Evolutionary conservation across 2,797 vertebrate genomes (phyloP).

Genomic region (Gymnodraco acuticeps): DNA sequence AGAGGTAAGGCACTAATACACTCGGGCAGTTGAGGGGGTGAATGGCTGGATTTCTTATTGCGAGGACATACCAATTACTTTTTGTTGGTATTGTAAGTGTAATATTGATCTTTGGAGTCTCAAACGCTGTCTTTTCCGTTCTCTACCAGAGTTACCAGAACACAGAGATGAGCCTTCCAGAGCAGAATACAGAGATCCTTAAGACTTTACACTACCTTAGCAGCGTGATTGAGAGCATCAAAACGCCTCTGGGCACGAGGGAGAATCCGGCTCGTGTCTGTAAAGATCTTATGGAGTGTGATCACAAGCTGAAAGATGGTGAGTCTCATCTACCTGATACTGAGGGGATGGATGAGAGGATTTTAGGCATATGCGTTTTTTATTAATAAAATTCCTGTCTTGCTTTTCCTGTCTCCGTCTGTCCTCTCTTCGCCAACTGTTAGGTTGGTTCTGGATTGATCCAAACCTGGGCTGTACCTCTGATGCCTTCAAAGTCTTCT

Average conservation of each 20-base stretch:
- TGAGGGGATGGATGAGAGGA: neutral
- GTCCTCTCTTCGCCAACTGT: conserved; percentile 24
- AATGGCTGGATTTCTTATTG: neutral
- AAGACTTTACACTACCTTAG: conserved; percentile 93
- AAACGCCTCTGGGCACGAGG: conserved; percentile 91
- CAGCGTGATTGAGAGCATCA: conserved; percentile 92
- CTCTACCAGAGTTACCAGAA: conserved; percentile 93
- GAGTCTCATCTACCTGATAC: conserved; percentile 3
- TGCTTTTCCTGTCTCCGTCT: neutral
- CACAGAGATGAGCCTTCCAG: conserved; percentile 86
- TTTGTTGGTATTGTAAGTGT: neutral
- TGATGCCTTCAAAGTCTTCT: conserved; percentile 96
- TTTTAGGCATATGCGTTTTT: neutral
- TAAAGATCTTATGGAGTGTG: conserved; percentile 94
- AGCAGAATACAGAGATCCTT: conserved; percentile 91
- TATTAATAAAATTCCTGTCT: neutral
- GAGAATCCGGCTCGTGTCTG: conserved; percentile 96
- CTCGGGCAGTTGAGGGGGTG: neutral
- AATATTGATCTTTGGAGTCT: neutral
- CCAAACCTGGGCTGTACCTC: conserved; percentile 96
- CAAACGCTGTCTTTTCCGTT: conserved; percentile 5
- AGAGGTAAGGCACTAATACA: conserved; percentile 71
- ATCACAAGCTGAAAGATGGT: conserved; percentile 90
- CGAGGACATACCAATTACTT: neutral
- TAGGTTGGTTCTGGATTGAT: conserved; percentile 98